A percentile compares a stretch with the other conserved stretches of the same genome.
phyloP scores from a whole-genome alignment of 92 coral and sea anemone species.

The Zoanthus sociatus region DNA sequence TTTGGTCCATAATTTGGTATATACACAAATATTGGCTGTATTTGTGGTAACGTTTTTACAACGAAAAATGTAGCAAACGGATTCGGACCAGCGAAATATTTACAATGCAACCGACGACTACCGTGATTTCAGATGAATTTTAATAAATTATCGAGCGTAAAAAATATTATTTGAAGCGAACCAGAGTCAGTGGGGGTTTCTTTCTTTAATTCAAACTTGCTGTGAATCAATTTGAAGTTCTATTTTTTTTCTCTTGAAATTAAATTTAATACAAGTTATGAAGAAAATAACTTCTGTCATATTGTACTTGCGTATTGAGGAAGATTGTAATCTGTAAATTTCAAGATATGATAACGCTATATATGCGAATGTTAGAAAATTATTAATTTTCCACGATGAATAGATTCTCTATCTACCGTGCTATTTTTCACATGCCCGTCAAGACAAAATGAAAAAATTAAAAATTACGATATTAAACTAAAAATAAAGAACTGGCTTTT shows the following conservation, averaged over 20 bases:
- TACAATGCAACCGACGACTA: neutral
- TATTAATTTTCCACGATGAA: constrained; percentile 1
- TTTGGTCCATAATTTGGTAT: neutral
- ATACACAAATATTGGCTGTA: constrained; percentile 25
- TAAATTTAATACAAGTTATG: constrained; percentile 12
- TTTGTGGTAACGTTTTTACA: constrained; percentile 38
- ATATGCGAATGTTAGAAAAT: constrained; percentile 8
- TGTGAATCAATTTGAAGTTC: constrained; percentile 50
- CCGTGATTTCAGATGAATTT: constrained; percentile 24
- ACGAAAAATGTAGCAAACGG: neutral
- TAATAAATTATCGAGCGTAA: neutral
- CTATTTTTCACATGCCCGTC: neutral
- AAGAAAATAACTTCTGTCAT: constrained; percentile 22
- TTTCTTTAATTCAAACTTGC: constrained; percentile 34
- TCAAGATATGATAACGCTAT: neutral
- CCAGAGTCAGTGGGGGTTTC: constrained; percentile 16
- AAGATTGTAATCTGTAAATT: constrained; percentile 37
- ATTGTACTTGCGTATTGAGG: constrained; percentile 37
- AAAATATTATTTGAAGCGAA: constrained; percentile 10
- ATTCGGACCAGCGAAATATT: neutral
- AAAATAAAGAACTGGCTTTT: constrained; percentile 5
- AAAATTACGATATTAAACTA: neutral
- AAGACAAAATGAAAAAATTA: neutral
- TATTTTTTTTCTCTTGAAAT: constrained; percentile 21
- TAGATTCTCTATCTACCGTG: neutral